Base-by-base conservation (phyloP, 2,113 vertebrate species). In the Gallinago paraguaiae region DNA sequence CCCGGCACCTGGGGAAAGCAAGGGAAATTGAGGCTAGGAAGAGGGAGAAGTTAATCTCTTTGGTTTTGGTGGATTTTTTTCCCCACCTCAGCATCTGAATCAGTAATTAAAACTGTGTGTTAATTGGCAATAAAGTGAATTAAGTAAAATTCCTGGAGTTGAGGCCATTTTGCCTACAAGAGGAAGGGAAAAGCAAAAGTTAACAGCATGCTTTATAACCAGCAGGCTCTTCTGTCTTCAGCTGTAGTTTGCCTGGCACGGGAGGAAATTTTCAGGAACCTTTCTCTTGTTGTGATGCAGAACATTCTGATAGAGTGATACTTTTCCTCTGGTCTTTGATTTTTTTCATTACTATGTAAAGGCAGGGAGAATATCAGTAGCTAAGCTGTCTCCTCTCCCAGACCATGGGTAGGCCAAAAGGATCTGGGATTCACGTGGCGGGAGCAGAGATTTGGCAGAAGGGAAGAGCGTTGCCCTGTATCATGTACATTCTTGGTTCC, bases 341-440 rank as follows among this genome's bases (percentile, higher is more conserved):
- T 86, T 88, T 61, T 94, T 83, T 85, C 70, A 22, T 87, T 80
- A 37, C 28, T 67, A 0, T 18, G 3, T 88, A 72, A 57, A 93
- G 53, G 19, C 61, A 60, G 22, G 16, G 69, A 37, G 31, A 84
- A 25, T 68, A 80, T 85, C 30, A 54, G 53, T 59, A 51, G 19
- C 76, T 63, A 78, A 86, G 23, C 50, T 92, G 13, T 77, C 39
- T 64, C 46, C 10, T 75, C 35, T 83, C 43, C 9, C 17, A 60
- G 24, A 30, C 33, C 23, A 2, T 41, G 43, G 7, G 14, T 6
- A 81, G 56, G 16, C 33, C 27, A 64, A 51, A 95, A 76, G 30
- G 7, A 60, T 63, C 57, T 82, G n/a, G 28, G 43, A 60, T 57
- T 79, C 31, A n/a, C 1, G 0, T 0, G 3, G 14, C 1, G 0